Evolutionary conservation across 2,888 invertebrate genomes (phyloP).

Genomic region (Conistra vaccinii): DNA sequence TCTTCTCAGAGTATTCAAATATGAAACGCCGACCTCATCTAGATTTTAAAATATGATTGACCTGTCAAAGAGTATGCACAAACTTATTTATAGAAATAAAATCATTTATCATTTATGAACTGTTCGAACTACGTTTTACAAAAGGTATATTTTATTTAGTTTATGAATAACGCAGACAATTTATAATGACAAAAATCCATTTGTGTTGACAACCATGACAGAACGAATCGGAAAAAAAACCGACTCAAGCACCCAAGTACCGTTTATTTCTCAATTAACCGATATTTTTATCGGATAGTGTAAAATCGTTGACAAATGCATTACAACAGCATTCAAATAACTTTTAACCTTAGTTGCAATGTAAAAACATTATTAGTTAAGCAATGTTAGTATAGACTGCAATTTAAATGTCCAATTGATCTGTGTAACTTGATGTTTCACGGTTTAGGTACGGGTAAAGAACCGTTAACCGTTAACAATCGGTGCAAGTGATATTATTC

Average conservation of each 20-base stretch:
- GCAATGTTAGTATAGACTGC: constrained; percentile 27
- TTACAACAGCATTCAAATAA: constrained; percentile 36
- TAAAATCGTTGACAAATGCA: constrained; percentile 32
- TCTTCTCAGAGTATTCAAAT: too few relatives aligned
- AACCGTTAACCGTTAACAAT: constrained; percentile 13
- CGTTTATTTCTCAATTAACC: constrained; percentile 34
- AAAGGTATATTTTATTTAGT: background rate
- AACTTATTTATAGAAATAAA: too few relatives aligned
- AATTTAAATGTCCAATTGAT: constrained; percentile 49
- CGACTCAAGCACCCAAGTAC: constrained; percentile 30
- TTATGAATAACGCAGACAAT: background rate
- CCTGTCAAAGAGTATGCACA: too few relatives aligned
- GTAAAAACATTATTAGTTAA: constrained; percentile 16
- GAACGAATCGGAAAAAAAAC: constrained; percentile 23
- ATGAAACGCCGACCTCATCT: too few relatives aligned
- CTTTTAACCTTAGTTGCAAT: constrained; percentile 25
- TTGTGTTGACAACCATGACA: background rate
- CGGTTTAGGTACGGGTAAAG: constrained; percentile 24
- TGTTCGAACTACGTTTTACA: background rate
- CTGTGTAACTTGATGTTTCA: constrained; percentile 41
- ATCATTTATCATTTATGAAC: background rate
- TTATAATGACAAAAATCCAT: background rate
- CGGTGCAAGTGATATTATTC: constrained; percentile 31
- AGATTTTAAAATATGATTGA: too few relatives aligned
- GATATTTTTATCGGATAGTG: constrained; percentile 18